Evolutionary conservation across 2,113 vertebrate genomes (phyloP).

Genomic region (Pangasianodon gigas): DNA sequence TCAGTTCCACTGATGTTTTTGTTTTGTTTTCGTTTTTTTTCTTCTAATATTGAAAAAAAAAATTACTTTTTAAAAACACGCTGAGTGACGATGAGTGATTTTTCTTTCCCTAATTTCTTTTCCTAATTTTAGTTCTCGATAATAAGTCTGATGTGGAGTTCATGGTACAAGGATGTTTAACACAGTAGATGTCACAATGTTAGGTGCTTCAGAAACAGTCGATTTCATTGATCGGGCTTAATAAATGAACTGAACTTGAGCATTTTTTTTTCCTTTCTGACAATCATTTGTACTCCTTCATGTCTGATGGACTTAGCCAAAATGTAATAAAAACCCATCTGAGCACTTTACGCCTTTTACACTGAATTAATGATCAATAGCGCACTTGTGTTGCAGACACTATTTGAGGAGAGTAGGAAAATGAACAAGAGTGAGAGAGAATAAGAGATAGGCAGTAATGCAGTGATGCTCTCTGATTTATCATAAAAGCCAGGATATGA

Average conservation of each 20-base stretch:
- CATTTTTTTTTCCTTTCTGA: slow-evolving; percentile 16
- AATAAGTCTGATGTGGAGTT: neutral
- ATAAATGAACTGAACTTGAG: slow-evolving; percentile 30
- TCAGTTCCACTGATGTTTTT: neutral
- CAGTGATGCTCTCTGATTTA: neutral
- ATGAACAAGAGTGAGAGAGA: slow-evolving; percentile 15
- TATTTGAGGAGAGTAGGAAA: slow-evolving; percentile 9
- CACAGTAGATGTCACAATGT: neutral
- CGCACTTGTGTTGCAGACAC: slow-evolving; percentile 39
- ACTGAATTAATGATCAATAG: slow-evolving; percentile 41
- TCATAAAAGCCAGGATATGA: slow-evolving; percentile 1
- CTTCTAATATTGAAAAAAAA: neutral
- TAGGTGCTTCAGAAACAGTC: slow-evolving; percentile 7
- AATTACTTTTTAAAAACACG: neutral
- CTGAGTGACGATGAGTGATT: neutral
- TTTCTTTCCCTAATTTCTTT: too few relatives aligned
- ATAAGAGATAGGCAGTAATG: neutral
- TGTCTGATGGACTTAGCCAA: slow-evolving; percentile 15
- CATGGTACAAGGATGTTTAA: neutral
- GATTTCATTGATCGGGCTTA: slow-evolving; percentile 19
- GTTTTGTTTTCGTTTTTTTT: neutral
- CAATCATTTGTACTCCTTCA: neutral
- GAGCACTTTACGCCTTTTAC: slow-evolving; percentile 31
- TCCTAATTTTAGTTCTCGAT: neutral
- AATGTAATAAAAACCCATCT: slow-evolving; percentile 33